Conservation (phyloP, 2,797 vertebrate species). For the Dendrocincla fuliginosa region DNA sequence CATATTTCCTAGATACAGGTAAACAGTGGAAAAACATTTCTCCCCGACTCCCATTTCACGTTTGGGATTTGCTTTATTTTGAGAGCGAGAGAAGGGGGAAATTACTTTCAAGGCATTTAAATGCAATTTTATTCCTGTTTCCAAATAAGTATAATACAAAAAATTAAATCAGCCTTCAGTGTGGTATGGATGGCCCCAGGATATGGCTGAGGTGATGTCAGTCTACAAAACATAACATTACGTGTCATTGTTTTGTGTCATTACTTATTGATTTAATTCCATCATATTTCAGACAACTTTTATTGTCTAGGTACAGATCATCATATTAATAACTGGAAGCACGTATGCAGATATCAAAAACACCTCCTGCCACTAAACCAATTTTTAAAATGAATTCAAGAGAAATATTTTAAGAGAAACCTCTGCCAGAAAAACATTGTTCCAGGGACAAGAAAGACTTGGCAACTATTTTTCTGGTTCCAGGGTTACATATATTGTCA, state of each 20-base stretch:
- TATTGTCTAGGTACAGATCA: conserved; percentile 23
- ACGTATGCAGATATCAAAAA: conserved; percentile 18
- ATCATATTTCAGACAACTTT: conserved; percentile 30
- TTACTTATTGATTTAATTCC: conserved; percentile 56
- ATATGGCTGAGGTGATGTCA: conserved; percentile 23
- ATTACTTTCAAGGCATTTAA: background rate
- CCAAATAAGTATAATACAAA: background rate
- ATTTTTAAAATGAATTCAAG: conserved; percentile 4
- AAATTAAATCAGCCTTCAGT: conserved; percentile 21
- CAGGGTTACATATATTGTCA: background rate
- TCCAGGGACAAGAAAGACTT: background rate
- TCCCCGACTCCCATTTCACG: background rate
- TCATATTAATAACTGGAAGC: conserved; percentile 7
- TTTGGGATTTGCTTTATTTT: background rate
- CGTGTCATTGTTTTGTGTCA: background rate
- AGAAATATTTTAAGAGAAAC: conserved; percentile 5
- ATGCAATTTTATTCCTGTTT: background rate
- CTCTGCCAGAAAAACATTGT: background rate
- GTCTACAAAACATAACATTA: background rate
- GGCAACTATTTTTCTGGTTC: background rate
- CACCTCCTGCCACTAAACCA: background rate
- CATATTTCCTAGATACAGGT: background rate
- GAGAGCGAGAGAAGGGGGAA: background rate
- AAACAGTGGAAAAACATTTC: background rate
- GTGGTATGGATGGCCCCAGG: background rate